These are phyloP conservation scores for Cygnus buccinator DNA, from an alignment of 2,113 vertebrate species.

Conservation along the genomic window DNA sequence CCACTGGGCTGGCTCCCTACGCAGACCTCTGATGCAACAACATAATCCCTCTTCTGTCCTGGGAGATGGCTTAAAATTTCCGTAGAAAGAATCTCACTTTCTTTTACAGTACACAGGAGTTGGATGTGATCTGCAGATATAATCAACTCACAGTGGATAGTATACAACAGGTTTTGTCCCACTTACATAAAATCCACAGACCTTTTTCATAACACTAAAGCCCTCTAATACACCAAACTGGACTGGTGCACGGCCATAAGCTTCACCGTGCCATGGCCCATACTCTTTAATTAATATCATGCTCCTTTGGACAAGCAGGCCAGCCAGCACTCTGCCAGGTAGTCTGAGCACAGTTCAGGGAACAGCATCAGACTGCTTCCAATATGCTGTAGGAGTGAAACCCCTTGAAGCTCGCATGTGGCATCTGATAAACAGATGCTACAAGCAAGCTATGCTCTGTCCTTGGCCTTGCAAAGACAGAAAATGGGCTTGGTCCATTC, in stretches of 20 bases:
- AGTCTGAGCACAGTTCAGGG: not conserved
- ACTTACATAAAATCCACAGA: not conserved
- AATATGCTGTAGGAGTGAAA: not conserved
- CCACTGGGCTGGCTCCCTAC: not conserved
- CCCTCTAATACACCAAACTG: not conserved
- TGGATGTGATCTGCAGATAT: not conserved
- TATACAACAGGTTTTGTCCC: not conserved
- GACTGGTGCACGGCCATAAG: not conserved
- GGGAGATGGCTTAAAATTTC: not conserved
- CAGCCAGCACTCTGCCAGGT: not conserved
- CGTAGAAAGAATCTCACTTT: not conserved
- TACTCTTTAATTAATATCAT: not conserved
- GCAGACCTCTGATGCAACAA: not conserved
- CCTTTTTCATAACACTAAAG: not conserved
- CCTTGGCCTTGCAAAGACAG: not conserved
- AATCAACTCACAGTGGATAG: not conserved
- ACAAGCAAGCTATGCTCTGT: not conserved
- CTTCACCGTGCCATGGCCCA: not conserved
- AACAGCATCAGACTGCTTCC: not conserved
- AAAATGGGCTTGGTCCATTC: not conserved
- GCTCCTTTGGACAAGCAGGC: not conserved
- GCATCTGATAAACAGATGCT: not conserved
- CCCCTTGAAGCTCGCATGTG: not conserved
- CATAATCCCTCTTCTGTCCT: not conserved
- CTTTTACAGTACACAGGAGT: not conserved